Conservation (phyloP, 2,888 invertebrate genomes). For the Zaprionus bogoriensis region DNA sequence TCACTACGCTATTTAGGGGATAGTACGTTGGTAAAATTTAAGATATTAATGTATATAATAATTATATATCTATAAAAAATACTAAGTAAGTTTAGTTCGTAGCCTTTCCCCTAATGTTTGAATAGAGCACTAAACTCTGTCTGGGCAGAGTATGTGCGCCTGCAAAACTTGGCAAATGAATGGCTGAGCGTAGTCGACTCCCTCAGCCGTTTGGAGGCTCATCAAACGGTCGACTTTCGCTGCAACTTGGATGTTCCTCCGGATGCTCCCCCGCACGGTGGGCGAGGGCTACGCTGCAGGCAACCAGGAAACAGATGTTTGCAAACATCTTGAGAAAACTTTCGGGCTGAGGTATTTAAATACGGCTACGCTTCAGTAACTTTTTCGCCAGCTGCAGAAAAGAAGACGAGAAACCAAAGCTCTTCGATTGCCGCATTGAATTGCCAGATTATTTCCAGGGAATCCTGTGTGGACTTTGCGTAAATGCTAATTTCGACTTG, state of each 20-base stretch:
- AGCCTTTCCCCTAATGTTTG: too few species aligned
- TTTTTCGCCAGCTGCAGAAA: slow-evolving; percentile 54
- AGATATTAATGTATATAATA: too few species aligned
- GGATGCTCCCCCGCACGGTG: neutral
- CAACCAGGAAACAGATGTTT: slow-evolving; percentile 73
- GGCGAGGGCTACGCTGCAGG: slow-evolving; percentile 7
- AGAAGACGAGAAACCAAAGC: slow-evolving; percentile 33
- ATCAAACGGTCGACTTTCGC: slow-evolving; percentile 11
- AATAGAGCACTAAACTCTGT: too few species aligned
- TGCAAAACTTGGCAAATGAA: neutral
- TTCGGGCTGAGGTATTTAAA: slow-evolving; percentile 76
- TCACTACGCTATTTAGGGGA: too few species aligned
- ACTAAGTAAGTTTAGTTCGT: too few species aligned
- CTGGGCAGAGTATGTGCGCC: slow-evolving; percentile 8
- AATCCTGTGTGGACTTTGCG: slow-evolving; percentile 2
- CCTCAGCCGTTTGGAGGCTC: slow-evolving; percentile 12
- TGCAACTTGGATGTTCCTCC: slow-evolving; percentile 15
- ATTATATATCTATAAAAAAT: too few species aligned
- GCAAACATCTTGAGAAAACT: slow-evolving; percentile 76
- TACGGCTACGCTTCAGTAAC: slow-evolving; percentile 66
- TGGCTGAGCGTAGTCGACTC: slow-evolving; percentile 5
- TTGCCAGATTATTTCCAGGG: slow-evolving; percentile 41
- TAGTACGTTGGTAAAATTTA: too few species aligned
- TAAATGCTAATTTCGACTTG: too few species aligned
- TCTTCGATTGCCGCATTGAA: slow-evolving; percentile 67